Evolutionary conservation across 2,888 invertebrate species (phyloP), one percentile per base, ranked within the genome.

Genomic region (Atethmia centrago): DNA sequence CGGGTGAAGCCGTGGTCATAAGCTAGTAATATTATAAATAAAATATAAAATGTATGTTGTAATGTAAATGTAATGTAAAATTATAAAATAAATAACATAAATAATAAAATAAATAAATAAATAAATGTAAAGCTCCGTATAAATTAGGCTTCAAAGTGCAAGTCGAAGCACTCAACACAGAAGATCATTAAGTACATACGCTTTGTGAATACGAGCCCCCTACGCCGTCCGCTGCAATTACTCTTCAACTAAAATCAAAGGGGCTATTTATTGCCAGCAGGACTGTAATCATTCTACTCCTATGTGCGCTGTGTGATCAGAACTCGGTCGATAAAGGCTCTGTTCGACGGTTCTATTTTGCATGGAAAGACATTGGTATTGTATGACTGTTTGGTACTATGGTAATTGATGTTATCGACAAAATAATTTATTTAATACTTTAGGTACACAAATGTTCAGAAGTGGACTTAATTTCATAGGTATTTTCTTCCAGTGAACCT

Each of bases 171-270:
- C n/a, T 63, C 42, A 56, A 31, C 72, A 67, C 16, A 7, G 12
- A 70, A 72, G 71, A 53, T 65, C 45, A 58, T 58, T 76, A 65
- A 61, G 58, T 56, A 55, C 62, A 56, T 28, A 36, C 58, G 45
- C 67, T 70, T 70, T 84, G 71, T 80, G 72, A 84, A 84, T 86
- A 68, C 70, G 74, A 68, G 53, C 56, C 21, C 45, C 42, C 31
- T 51, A 21, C n/a, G 45, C 28, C 64, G 68, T 68, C 86, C 74
- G 40, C 64, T 66, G 70, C 86, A 80, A 84, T 84, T 77, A 86
- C 84, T 84, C 86, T 77, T 77, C 59, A 68, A 66, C 69, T 72
- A 65, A 84, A 86, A 84, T 86, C 84, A 84, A 84, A 84, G 82
- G 74, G 71, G 62, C 72, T 74, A 77, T 77, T 76, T 74, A 85